Evolutionary conservation across 2,113 vertebrate species (phyloP), one percentile per base, ranked within the genome.

Genomic region (Panthera uncia): DNA sequence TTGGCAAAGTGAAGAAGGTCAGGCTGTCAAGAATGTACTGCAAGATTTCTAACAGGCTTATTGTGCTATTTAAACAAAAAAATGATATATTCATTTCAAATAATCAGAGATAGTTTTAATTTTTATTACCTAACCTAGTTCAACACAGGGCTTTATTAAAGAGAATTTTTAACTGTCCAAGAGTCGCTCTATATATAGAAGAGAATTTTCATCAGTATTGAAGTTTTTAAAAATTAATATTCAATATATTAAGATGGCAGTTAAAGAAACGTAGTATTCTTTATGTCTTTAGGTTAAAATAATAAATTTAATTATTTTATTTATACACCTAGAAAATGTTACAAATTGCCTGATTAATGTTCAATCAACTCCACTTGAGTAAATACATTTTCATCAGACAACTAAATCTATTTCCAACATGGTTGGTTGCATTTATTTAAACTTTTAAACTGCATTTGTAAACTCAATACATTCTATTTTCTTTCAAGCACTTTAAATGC

Each of bases 141-240:
- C 5, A 36, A 76, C 38, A 87, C 91, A 93, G 23, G 9, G 69
- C 19, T 87, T 95, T 84, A 7, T 74, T 73, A 66, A 71, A 5
- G 2, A 55, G 27, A 78, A 74, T 15, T 94, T 97, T 97, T 78
- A 87, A 87, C 63, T 68, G 33, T 55, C 33, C 5, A 48, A 83
- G 63, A 83, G 27, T 76, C 11, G 3, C 83, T 96, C 83, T 78
- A 10, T 50, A 84, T 14, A 33, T 71, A 91, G n/a, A 31, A 94
- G 78, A 91, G 29, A 80, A 18, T 88, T 91, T 61, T 82, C 23
- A 55, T 82, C 13, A 36, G 36, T 81, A 81, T 36, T 29, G 14
- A 52, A 29, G 7, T 74, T 82, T 73, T 52, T 31, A 76, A 90
- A 93, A 91, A 94, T 61, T 87, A 93, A 85, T 95, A 80, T 57